These are phyloP conservation scores for Gobiocypris rarus DNA, from an alignment of 2,113 vertebrate genomes.

Conservation along the genomic window DNA sequence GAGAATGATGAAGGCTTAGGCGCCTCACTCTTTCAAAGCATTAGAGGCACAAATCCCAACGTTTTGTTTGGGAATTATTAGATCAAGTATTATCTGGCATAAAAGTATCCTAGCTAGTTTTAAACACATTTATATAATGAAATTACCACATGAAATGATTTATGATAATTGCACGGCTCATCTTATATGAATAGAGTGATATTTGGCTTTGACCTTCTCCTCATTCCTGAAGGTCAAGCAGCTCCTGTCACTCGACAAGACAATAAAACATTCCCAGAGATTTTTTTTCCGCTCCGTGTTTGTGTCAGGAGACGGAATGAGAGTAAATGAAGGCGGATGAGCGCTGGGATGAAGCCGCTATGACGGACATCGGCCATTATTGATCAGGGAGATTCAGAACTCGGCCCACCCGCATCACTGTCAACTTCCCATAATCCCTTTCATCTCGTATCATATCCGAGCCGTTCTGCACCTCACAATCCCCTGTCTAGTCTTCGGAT, in stretches of 20 bases:
- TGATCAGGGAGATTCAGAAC: constrained; percentile 68
- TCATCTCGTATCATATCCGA: neutral
- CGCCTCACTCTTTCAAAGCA: neutral
- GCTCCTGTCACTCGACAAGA: neutral
- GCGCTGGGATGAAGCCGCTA: constrained; percentile 55
- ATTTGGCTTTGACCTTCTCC: neutral
- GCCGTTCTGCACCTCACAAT: constrained; percentile 1
- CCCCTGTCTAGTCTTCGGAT: neutral
- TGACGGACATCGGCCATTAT: constrained; percentile 69
- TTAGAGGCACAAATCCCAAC: neutral
- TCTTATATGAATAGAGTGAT: neutral
- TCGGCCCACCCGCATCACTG: neutral
- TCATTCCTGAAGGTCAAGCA: neutral
- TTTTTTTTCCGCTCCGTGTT: neutral
- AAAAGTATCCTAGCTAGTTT: neutral
- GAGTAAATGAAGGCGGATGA: constrained; percentile 39
- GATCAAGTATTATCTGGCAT: neutral
- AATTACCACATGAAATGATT: too few relatives aligned
- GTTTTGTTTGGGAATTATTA: neutral
- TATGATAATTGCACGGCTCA: neutral
- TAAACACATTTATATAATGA: neutral
- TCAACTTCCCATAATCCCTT: constrained; percentile 41
- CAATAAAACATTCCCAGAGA: neutral
- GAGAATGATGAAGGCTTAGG: neutral
- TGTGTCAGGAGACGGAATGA: neutral